A percentile compares a stretch with the other conserved stretches of the same genome.
Conservation (phyloP, 2,888 invertebrate species). For the Heliconius cydno region DNA sequence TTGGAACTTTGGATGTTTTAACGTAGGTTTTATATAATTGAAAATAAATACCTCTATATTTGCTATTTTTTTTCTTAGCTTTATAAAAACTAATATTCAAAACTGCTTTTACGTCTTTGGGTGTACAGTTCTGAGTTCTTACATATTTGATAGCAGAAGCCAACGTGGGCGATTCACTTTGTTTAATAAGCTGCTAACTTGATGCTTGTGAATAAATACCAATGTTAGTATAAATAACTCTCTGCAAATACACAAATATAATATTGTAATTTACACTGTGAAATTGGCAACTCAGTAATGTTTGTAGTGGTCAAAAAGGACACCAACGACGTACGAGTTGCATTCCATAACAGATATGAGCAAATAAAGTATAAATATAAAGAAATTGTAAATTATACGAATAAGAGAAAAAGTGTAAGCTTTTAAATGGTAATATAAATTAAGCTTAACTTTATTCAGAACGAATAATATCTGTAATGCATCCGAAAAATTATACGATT, state of each 20-base stretch:
- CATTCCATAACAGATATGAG: too few relatives aligned
- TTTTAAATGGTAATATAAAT: neutral
- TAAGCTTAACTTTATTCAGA: neutral
- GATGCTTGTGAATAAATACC: neutral
- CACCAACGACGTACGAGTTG: neutral
- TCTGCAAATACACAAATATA: neutral
- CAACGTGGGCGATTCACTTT: neutral
- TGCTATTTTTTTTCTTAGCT: neutral
- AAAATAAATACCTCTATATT: neutral
- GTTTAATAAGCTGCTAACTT: neutral
- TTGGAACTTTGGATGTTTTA: neutral
- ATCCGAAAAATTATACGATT: slow-evolving; percentile 19
- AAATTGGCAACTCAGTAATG: neutral
- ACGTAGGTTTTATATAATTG: neutral
- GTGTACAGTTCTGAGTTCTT: neutral
- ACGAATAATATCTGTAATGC: neutral
- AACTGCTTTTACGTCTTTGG: neutral
- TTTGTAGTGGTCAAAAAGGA: neutral
- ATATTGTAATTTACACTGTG: neutral
- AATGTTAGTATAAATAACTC: neutral
- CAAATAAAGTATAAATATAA: neutral
- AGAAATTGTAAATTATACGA: neutral
- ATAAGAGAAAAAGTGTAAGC: too few relatives aligned
- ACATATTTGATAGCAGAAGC: neutral
- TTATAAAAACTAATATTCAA: neutral